A percentile compares a stretch with the other conserved stretches of the same genome.
These are phyloP conservation scores for Serilophus lunatus DNA, from an alignment of 2,113 vertebrate genomes.

Conservation along the genomic window DNA sequence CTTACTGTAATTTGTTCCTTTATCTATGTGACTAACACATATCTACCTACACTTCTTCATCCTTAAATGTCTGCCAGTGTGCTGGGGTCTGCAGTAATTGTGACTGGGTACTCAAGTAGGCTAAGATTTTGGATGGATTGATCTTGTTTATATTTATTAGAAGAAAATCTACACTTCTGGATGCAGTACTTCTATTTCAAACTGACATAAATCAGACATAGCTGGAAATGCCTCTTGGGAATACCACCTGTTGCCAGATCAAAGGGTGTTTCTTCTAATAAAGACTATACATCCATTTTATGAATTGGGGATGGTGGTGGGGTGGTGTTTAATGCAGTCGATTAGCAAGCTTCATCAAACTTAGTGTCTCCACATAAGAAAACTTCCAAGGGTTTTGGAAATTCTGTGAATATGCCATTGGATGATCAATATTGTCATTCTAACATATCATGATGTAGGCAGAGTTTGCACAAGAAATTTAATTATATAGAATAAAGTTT, in stretches of 20 bases:
- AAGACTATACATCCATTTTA: background rate
- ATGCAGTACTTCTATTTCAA: background rate
- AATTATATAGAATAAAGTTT: background rate
- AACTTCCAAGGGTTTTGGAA: background rate
- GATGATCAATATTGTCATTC: background rate
- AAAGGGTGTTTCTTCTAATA: background rate
- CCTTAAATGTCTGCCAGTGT: background rate
- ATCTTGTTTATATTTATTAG: background rate
- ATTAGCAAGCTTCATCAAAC: background rate
- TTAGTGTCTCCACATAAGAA: background rate
- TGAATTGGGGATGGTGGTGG: background rate
- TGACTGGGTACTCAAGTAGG: background rate
- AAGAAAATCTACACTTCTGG: background rate
- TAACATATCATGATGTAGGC: background rate
- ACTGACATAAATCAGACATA: background rate
- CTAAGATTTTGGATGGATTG: background rate
- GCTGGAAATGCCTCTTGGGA: background rate
- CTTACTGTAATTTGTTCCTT: background rate
- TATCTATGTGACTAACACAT: fast-evolving
- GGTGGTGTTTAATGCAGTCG: background rate
- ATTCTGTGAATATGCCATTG: background rate
- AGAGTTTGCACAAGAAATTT: background rate
- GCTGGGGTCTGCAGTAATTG: background rate
- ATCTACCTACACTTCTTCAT: background rate
- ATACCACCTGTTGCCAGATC: background rate